Conservation (phyloP, 2,888 invertebrate species). For the Sclerodermus sp. region DNA sequence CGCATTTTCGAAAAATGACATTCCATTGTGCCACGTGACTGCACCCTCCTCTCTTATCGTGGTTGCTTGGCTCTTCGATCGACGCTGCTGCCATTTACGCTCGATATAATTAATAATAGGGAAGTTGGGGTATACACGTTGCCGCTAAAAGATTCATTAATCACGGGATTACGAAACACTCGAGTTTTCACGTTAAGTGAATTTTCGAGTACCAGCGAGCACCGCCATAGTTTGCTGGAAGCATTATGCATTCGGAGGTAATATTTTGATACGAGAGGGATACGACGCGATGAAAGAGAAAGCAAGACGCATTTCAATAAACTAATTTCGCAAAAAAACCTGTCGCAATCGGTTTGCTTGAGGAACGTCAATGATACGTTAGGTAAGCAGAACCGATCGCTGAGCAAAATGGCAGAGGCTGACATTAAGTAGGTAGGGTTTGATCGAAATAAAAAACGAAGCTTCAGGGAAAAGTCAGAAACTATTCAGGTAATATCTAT, state of each 20-base stretch:
- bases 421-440: conserved; percentile 14
- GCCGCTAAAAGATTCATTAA: too few species aligned
- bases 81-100: too few species aligned
- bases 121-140: too few species aligned
- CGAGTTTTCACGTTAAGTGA: not conserved
- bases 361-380: conserved; percentile 1
- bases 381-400: conserved; percentile 14
- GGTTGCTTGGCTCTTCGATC: too few species aligned
- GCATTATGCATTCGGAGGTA: not conserved
- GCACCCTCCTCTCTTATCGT: too few species aligned
- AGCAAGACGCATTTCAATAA: conserved; percentile 18
- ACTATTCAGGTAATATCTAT: too few species aligned
- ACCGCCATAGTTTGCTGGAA: not conserved
- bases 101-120: too few species aligned
- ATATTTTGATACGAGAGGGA: too few species aligned
- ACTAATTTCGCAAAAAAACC: conserved; percentile 16
- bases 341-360: conserved; percentile 23
- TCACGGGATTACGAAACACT: not conserved
- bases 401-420: conserved; percentile 19
- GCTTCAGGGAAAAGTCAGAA: too few species aligned
- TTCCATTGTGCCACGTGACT: too few species aligned
- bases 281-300: conserved; percentile 11
- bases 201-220: not conserved
- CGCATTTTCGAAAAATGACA: conserved; percentile 2
- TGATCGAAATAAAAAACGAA: too few species aligned